Percentiles rank a stretch among this genome's conserved stretches.
Conservation (phyloP, 2,797 vertebrate genomes). For the Catharus ustulatus region DNA sequence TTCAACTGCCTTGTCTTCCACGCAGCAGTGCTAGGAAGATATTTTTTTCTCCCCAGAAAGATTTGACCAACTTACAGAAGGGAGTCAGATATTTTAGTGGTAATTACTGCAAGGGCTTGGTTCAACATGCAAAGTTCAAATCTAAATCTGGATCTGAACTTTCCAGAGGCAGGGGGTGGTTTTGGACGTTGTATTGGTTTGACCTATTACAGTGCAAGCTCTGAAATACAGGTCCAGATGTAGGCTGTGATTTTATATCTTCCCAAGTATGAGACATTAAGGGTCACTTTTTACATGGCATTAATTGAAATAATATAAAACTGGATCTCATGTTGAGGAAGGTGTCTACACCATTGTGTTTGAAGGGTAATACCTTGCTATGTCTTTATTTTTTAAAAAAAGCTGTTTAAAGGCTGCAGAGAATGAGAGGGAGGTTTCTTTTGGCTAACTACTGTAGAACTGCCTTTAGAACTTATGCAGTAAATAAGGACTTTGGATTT, state of each 20-base stretch:
- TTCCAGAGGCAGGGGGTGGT: slow-evolving; percentile 22
- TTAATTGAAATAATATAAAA: background rate
- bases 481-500: slow-evolving; percentile 6
- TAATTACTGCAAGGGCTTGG: slow-evolving; percentile 11
- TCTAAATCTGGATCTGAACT: slow-evolving; percentile 45
- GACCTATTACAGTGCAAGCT: background rate
- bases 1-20: background rate
- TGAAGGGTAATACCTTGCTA: background rate
- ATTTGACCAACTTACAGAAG: background rate
- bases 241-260: background rate
- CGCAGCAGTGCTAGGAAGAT: background rate
- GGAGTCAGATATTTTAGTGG: slow-evolving; percentile 15
- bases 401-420: background rate
- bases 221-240: background rate
- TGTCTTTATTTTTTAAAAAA: slow-evolving; percentile 9
- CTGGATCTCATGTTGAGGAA: background rate
- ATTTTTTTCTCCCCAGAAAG: background rate
- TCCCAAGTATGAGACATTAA: background rate
- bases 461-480: slow-evolving; percentile 25
- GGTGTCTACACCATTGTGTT: background rate
- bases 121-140: slow-evolving; percentile 38
- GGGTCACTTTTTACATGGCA: background rate
- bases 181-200: slow-evolving; percentile 32
- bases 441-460: slow-evolving; percentile 16
- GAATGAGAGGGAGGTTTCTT: slow-evolving; percentile 7